A percentile compares a stretch with the other conserved stretches of the same genome.
Evolutionary conservation across 2,113 vertebrate species (phyloP).

Genomic region (Pao palembangensis): DNA sequence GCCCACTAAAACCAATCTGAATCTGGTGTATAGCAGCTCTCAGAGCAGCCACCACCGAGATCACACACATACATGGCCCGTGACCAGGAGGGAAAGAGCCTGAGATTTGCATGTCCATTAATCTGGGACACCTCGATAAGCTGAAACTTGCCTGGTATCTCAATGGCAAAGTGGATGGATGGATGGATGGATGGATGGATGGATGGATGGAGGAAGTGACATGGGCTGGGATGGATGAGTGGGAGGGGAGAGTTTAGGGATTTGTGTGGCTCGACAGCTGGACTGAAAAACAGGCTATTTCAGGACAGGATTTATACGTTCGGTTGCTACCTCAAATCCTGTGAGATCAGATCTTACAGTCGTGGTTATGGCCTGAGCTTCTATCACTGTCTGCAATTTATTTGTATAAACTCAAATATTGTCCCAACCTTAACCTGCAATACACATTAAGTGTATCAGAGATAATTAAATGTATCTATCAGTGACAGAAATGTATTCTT

Average conservation of each 20-base stretch:
- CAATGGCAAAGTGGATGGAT: conserved; percentile 25
- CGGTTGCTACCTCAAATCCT: conserved; percentile 74
- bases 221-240: conserved; percentile 58
- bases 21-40: conserved; percentile 32
- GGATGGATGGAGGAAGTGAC: conserved; percentile 61
- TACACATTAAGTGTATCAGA: conserved; percentile 9
- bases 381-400: conserved; percentile 55
- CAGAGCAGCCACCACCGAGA: conserved; percentile 23
- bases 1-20: conserved; percentile 41
- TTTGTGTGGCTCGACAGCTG: conserved; percentile 74
- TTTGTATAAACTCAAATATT: conserved; percentile 29
- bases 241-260: conserved; percentile 71
- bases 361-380: conserved; percentile 48
- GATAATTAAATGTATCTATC: background rate
- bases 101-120: conserved; percentile 51
- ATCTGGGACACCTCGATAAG: conserved; percentile 48
- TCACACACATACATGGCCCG: conserved; percentile 28
- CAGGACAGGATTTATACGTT: conserved; percentile 75
- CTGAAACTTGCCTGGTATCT: conserved; percentile 39
- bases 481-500: no score
- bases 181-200: conserved; percentile 35
- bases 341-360: conserved; percentile 54
- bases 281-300: conserved; percentile 76
- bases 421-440: conserved; percentile 2
- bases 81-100: conserved; percentile 30